Percentiles rank a stretch among this genome's conserved stretches.
Evolutionary conservation across 37 sponge, comb jelly and placozoan genomes (phyloP).

Genomic region (Axinella damicornis): DNA sequence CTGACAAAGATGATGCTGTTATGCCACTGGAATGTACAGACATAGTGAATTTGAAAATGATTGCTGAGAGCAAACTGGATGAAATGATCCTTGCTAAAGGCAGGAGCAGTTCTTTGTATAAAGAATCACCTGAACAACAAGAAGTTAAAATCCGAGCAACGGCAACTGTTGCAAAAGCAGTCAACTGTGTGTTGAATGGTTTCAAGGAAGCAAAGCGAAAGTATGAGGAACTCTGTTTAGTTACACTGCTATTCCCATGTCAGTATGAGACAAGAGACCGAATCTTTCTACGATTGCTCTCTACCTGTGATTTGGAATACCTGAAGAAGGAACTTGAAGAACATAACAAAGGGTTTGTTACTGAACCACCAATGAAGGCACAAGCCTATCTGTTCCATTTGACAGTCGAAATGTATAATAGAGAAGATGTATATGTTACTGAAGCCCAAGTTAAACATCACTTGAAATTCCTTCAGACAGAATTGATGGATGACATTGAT

Average conservation of each 20-base stretch:
- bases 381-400: constrained; percentile 9
- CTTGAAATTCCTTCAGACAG: background rate
- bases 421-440: background rate
- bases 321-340: background rate
- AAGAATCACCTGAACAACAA: too few species aligned
- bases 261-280: background rate
- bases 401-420: background rate
- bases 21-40: too few species aligned
- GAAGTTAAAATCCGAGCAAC: too few species aligned
- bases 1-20: too few species aligned
- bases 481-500: background rate
- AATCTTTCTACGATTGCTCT: background rate
- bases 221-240: background rate
- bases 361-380: background rate
- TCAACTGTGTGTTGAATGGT: too few species aligned
- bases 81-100: too few species aligned
- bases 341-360: background rate
- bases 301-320: background rate
- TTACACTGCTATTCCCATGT: constrained; percentile 8
- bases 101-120: too few species aligned
- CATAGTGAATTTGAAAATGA: too few species aligned
- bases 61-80: too few species aligned
- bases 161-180: too few species aligned
- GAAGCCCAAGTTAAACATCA: background rate
- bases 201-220: background rate